Percentiles rank a stretch among this genome's conserved stretches.
Evolutionary conservation across 2,888 invertebrate species (phyloP).

Genomic region (Agriopis marginaria): DNA sequence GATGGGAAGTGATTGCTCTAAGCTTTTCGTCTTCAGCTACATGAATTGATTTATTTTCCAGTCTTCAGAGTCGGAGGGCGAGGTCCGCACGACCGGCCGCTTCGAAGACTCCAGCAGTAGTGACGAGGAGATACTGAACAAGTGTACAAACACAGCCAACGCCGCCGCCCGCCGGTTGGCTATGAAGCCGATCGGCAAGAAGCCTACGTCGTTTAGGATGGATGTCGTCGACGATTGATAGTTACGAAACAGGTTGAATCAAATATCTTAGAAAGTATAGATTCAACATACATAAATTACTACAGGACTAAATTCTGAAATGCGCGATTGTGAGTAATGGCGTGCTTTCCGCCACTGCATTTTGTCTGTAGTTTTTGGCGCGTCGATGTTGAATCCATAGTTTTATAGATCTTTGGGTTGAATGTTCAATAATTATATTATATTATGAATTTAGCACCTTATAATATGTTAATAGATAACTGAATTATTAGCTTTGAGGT

Average conservation of each 20-base stretch:
- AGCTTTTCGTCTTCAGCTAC: not conserved
- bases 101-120: conserved; percentile 77
- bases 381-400: no score
- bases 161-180: conserved; percentile 70
- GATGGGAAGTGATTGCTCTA: not conserved
- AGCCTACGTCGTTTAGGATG: conserved; percentile 74
- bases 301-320: no score
- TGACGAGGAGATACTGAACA: conserved; percentile 77
- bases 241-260: conserved; percentile 28
- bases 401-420: not conserved
- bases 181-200: conserved; percentile 75
- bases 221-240: conserved; percentile 76
- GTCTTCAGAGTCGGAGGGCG: conserved; percentile 77
- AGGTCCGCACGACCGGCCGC: conserved; percentile 66
- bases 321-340: no score
- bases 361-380: no score
- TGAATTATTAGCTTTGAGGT: not conserved
- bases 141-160: conserved; percentile 54
- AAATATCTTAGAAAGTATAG: no score
- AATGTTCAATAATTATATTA: not conserved
- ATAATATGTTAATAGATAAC: not conserved
- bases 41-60: conserved; percentile 48
- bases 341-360: no score
- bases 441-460: not conserved
- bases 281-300: no score